Base-by-base conservation (phyloP, 2,888 invertebrate genomes). In the Ptychoptera albimana region DNA sequence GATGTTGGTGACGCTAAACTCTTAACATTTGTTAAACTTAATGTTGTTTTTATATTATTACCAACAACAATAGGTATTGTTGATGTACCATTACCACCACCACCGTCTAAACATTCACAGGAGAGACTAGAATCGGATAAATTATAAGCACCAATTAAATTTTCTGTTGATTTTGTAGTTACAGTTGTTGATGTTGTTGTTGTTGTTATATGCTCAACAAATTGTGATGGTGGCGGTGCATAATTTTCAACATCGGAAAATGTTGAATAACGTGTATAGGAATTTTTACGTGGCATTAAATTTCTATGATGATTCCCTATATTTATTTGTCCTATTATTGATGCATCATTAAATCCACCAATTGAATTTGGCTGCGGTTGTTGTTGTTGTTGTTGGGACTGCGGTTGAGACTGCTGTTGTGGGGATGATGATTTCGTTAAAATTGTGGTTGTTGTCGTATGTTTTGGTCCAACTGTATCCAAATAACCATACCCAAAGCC, bases 401-500 rank as follows among this genome's bases (percentile, higher is more conserved):
- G 47, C 65, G 61, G 5, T 55, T 58, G 37, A 12, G 35, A 36
- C 12, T 37, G 14, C 37, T 38, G 31, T 34, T 39, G 39, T 31
- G 13, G 6, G 6, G 31, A n/a, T 37, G 32, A 23, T 32, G 29
- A 31, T 14, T 23, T 31, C 30, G 13, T 23, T 15, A n/a, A 10
- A n/a, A 16, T 40, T 10, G 14, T 48, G 43, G 52, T 43, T 46
- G 47, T 16, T 45, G 42, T 42, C 8, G 58, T 56, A 8, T 62
- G 63, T 45, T 61, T 65, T 11, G 62, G 56, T 1, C 69, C 66
- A 15, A 64, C 69, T 1, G 82, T 79, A 54, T 85, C 85, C 44
- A 84, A 64, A 55, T 85, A 87, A 8, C 86, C 87, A 55, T 86
- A 88, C 1, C 87, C 87, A 54, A 85, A 87, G 3, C 86, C 85